Evolutionary conservation across 2,113 vertebrate species (phyloP).

Genomic region (Oryzias woworae): DNA sequence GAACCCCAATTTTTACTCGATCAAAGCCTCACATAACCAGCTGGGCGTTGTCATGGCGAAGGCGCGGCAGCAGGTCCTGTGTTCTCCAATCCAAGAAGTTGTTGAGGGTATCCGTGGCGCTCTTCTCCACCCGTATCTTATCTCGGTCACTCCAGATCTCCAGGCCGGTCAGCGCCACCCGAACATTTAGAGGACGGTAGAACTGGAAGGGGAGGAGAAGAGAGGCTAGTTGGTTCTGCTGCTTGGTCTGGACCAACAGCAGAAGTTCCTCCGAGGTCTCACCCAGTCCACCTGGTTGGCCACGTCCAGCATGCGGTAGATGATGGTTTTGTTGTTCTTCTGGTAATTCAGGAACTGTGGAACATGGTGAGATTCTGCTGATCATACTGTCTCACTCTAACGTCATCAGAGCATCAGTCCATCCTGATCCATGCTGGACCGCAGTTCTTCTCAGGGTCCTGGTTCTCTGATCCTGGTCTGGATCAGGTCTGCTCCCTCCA

Average conservation of each 20-base stretch:
- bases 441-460: too few species aligned
- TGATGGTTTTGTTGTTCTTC: slow-evolving; percentile 74
- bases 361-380: too few species aligned
- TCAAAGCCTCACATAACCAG: slow-evolving; percentile 82
- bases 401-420: too few species aligned
- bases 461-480: too few species aligned
- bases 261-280: slow-evolving; percentile 53
- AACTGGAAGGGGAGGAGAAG: slow-evolving; percentile 75
- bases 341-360: slow-evolving; percentile 81
- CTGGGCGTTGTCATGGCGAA: slow-evolving; percentile 91
- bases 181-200: slow-evolving; percentile 85
- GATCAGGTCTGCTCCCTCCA: too few species aligned
- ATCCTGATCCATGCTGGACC: too few species aligned
- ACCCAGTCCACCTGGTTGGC: slow-evolving; percentile 89
- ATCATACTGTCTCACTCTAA: too few species aligned
- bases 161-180: slow-evolving; percentile 85
- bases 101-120: slow-evolving; percentile 76
- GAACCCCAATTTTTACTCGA: not conserved
- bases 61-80: slow-evolving; percentile 79
- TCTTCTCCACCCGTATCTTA: slow-evolving; percentile 73
- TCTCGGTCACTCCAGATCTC: slow-evolving; percentile 88
- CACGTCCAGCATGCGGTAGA: slow-evolving; percentile 85
- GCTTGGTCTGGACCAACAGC: rapidly evolving
- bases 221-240: not conserved
- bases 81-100: slow-evolving; percentile 88